Percentiles rank a stretch among this genome's conserved stretches.
phyloP scores from a whole-genome alignment of 2,113 vertebrate genomes.

The Cettia cetti region DNA sequence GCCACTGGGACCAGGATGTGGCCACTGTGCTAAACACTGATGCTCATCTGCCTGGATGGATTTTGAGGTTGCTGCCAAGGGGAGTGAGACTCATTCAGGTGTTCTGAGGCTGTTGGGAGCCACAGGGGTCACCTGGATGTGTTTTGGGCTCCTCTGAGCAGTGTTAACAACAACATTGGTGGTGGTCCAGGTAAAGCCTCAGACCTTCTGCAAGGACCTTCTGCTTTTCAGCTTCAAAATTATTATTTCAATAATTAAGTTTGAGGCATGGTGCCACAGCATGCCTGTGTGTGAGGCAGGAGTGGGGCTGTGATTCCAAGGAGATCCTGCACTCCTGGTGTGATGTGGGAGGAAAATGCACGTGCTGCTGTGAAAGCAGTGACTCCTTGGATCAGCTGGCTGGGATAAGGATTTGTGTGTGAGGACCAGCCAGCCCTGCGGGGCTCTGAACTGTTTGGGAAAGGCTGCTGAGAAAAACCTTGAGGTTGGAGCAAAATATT shows the following conservation, averaged over 20 bases:
- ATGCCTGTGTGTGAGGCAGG: not conserved
- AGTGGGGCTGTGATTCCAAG: not conserved
- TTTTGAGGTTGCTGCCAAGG: not conserved
- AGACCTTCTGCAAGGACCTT: not conserved
- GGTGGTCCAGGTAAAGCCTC: not conserved
- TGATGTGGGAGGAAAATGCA: not conserved
- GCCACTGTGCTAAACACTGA: accelerated
- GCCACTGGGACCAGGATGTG: not conserved
- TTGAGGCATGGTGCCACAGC: not conserved
- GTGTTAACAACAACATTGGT: not conserved
- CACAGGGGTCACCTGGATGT: not conserved
- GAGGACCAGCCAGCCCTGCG: not conserved
- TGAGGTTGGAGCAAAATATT: not conserved
- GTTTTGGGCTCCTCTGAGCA: not conserved
- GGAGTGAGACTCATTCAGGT: not conserved
- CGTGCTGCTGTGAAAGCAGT: not conserved
- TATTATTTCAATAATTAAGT: not conserved
- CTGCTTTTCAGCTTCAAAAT: not conserved
- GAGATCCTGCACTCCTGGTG: not conserved
- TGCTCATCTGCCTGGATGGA: not conserved
- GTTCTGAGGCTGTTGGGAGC: not conserved
- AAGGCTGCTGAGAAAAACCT: not conserved
- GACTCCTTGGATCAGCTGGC: not conserved
- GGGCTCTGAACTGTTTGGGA: not conserved
- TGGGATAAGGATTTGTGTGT: not conserved